Conservation (phyloP, 2,113 vertebrate genomes). For the Ginglymostoma cirratum region DNA sequence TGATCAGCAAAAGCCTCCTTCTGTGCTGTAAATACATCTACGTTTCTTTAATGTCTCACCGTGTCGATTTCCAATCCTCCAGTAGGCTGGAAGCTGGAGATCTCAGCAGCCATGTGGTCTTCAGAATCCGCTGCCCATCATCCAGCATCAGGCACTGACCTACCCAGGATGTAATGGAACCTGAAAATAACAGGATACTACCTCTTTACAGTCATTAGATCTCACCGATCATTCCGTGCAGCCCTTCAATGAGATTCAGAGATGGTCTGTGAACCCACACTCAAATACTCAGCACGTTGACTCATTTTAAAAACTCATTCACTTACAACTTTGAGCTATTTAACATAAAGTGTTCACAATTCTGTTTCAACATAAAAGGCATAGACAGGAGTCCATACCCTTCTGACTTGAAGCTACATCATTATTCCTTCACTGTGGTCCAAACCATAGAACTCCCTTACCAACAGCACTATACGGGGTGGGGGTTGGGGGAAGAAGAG, state of each 20-base stretch:
- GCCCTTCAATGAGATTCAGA: neutral
- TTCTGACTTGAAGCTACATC: too few species aligned
- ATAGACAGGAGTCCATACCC: neutral
- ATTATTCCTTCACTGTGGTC: too few species aligned
- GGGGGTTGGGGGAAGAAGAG: too few species aligned
- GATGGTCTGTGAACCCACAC: neutral
- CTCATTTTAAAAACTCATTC: neutral
- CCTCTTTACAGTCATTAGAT: neutral
- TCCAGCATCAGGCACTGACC: conserved; percentile 45
- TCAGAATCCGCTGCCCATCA: conserved; percentile 40
- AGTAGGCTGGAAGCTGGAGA: conserved; percentile 37
- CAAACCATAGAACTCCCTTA: too few species aligned
- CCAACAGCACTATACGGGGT: too few species aligned
- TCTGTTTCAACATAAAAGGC: neutral
- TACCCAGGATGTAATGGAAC: conserved; percentile 45
- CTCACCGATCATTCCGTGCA: neutral
- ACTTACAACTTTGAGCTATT: neutral
- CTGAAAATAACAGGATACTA: conserved; percentile 37
- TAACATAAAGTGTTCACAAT: neutral
- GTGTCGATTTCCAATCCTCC: conserved; percentile 44
- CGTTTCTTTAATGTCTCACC: conserved; percentile 37
- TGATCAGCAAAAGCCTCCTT: neutral
- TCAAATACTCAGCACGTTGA: neutral
- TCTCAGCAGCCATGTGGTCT: conserved; percentile 45
- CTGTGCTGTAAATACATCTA: neutral